These are phyloP conservation scores for Choristoneura fumiferana DNA, from an alignment of 1,140 invertebrate species.

Conservation along the genomic window DNA sequence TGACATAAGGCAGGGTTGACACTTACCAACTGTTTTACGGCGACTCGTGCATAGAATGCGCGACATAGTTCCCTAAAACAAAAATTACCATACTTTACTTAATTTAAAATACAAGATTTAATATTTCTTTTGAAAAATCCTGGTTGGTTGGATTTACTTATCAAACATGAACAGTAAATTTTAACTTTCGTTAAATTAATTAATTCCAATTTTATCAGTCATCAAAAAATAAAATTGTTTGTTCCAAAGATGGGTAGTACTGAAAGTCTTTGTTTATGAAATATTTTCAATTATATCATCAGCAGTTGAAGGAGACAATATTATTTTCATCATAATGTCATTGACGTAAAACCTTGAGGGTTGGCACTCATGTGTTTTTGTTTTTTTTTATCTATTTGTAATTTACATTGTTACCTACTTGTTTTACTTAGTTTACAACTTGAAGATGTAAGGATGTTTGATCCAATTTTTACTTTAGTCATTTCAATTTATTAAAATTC, in stretches of 20 bases:
- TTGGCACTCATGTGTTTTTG: conserved; percentile 21
- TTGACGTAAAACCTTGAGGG: conserved; percentile 27
- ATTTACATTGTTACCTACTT: conserved; percentile 17
- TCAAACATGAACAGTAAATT: neutral
- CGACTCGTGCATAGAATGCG: too few species aligned
- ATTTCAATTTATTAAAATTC: too few species aligned
- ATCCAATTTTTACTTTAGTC: too few species aligned
- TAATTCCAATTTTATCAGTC: conserved; percentile 17
- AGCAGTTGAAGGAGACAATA: conserved; percentile 30
- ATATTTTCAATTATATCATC: conserved; percentile 17
- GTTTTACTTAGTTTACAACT: too few species aligned
- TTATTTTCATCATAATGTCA: conserved; percentile 40
- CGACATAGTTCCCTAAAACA: too few species aligned
- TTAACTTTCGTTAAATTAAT: neutral
- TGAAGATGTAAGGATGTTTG: too few species aligned
- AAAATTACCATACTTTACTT: too few species aligned
- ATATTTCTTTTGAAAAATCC: too few species aligned
- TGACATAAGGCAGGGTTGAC: too few species aligned
- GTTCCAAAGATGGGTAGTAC: neutral
- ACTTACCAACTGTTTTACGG: too few species aligned
- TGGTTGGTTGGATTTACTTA: neutral
- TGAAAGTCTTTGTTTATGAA: neutral
- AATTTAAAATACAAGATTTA: too few species aligned
- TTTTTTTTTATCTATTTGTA: conserved; percentile 1
- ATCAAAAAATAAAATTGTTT: neutral